Evolutionary conservation across 2,888 invertebrate species (phyloP), one percentile per base, ranked within the genome.

Genomic region (Parelbella ahira): DNA sequence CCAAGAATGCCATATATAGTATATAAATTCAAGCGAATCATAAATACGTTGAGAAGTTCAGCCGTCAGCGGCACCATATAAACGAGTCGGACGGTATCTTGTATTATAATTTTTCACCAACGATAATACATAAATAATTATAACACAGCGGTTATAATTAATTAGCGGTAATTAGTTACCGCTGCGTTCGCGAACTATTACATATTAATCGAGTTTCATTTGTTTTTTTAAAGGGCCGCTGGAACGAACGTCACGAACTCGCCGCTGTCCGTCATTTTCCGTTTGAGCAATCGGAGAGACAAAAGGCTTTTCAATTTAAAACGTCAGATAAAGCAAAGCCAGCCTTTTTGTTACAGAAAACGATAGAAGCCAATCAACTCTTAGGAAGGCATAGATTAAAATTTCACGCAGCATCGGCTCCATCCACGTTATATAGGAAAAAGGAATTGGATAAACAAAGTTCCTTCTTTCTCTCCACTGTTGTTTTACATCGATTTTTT

Each of bases 301-400:
- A 34, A 42, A 42, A 34, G 34, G 41, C 41, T 42, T 42, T 42
- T 42, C 41, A 42, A 42, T 42, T 42, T 42, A 42, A 34, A 42
- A 42, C 41, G 33, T 42, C 41, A 42, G 41, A 42, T 42, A 42
- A 42, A 42, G 41, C 41, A 42, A 42, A 42, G 33, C 41, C 41
- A 42, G 41, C 41, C 41, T 42, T 42, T 42, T 42, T 42, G 41
- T 42, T 42, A 42, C 41, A 42, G 41, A 42, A 42, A 42, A 42
- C 41, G 41, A 42, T 42, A 42, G 41, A 42, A 42, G 41, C 41
- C 41, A 42, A 42, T 42, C 41, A 42, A 42, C 41, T 42, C 41
- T 42, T 42, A 42, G 41, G 41, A 42, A 42, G 41, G 41, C 41
- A 42, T 42, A 42, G 41, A 42, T 42, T 42, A 42, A 42, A 42